Percentiles rank a stretch among this genome's conserved stretches.
phyloP scores from a whole-genome alignment of 2,888 invertebrate genomes.

The Macroteleia sp. region DNA sequence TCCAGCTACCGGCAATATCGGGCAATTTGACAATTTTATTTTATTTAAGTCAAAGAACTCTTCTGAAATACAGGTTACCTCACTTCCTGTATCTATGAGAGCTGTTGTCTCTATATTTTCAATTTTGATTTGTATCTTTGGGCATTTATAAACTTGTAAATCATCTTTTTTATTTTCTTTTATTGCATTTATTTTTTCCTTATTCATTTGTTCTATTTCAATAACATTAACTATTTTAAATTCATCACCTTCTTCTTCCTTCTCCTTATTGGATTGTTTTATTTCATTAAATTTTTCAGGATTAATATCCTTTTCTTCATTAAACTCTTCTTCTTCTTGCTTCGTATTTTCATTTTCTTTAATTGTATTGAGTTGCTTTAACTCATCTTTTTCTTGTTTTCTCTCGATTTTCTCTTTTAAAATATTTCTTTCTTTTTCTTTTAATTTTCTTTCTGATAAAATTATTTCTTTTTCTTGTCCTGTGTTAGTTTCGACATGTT shows the following conservation, averaged over 20 bases:
- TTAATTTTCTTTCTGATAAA: neutral
- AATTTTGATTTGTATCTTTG: neutral
- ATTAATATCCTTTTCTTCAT: too few relatives aligned
- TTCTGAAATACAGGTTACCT: conserved; percentile 8
- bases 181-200: too few relatives aligned
- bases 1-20: neutral
- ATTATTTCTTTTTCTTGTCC: neutral
- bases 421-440: neutral
- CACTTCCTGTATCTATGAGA: conserved; percentile 8
- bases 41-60: neutral
- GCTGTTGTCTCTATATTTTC: neutral
- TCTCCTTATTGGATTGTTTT: too few relatives aligned
- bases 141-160: neutral
- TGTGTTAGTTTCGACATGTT: neutral
- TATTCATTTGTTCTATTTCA: neutral
- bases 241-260: too few relatives aligned
- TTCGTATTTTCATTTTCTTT: too few relatives aligned
- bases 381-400: too few relatives aligned
- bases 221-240: too few relatives aligned
- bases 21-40: conserved; percentile 2
- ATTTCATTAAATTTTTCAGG: too few relatives aligned
- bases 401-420: too few relatives aligned
- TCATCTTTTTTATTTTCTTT: too few relatives aligned
- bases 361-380: too few relatives aligned
- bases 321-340: too few relatives aligned